A percentile compares a stretch with the other conserved stretches of the same genome.
Conservation (phyloP, 2,888 invertebrate genomes). For the Elaeidobius kamerunicus region DNA sequence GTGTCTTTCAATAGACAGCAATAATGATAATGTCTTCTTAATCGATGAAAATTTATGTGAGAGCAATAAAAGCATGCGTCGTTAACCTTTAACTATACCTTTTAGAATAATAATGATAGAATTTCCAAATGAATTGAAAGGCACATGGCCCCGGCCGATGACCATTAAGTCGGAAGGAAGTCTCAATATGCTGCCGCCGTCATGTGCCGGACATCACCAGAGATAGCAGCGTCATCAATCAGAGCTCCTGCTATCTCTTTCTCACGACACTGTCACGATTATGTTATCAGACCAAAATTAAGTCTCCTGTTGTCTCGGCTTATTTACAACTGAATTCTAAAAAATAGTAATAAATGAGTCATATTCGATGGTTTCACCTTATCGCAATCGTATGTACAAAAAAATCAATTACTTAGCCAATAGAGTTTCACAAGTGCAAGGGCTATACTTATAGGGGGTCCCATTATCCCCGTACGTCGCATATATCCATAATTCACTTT, state of each 20-base stretch:
- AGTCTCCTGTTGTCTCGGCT: too few species aligned
- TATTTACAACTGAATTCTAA: too few species aligned
- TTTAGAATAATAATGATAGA: slow-evolving; percentile 38
- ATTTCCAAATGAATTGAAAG: slow-evolving; percentile 40
- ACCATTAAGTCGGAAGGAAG: slow-evolving; percentile 48
- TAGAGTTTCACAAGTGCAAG: slow-evolving; percentile 27
- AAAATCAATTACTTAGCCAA: too few species aligned
- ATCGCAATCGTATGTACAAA: too few species aligned
- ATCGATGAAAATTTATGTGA: too few species aligned
- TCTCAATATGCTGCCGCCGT: slow-evolving; percentile 50
- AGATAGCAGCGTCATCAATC: slow-evolving; percentile 50
- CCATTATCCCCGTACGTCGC: slow-evolving; percentile 23
- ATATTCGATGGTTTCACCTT: too few species aligned
- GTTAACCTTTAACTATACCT: slow-evolving; percentile 32
- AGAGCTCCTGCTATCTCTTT: slow-evolving; percentile 42
- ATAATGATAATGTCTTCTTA: too few species aligned
- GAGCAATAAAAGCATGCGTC: slow-evolving; percentile 17
- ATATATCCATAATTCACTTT: slow-evolving; percentile 29
- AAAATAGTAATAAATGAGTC: too few species aligned
- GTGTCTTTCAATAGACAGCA: too few species aligned
- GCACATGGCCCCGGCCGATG: slow-evolving; percentile 36
- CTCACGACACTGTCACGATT: slow-evolving; percentile 41
- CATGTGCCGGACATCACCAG: slow-evolving; percentile 46
- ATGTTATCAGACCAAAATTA: slow-evolving; percentile 34
- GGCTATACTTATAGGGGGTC: slow-evolving; percentile 27